Evolutionary conservation across 2,113 vertebrate species (phyloP), one percentile per base, ranked within the genome.

Genomic region (Anguilla japonica): DNA sequence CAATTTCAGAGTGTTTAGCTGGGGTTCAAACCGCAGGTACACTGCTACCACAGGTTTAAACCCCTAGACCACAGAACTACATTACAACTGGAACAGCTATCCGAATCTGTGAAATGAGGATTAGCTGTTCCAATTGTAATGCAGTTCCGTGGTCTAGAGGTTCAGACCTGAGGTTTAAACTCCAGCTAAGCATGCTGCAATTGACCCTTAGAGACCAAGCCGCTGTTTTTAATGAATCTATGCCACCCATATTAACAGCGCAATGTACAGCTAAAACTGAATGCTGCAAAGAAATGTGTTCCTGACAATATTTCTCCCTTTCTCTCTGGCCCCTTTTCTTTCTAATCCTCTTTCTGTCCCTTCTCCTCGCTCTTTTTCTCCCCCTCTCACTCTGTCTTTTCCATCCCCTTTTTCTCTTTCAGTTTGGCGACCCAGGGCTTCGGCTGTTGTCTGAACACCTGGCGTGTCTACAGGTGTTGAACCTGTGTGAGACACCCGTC

Each of bases 401-500:
- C 13, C 50, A 14, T 46, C 57, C 40, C 40, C 29, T 20, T 4
- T 14, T 11, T 16, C n/a, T 78, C 63, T 29, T n/a, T 18, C 53
- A 99, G 98, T 99, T 99, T 0, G 98, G 98, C 82, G 98, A 99
- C 11, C 96, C 98, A 0, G 98, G 98, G 84, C 91, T 99, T 91
- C 96, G 98, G 95, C 96, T 99, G 90, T 93, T 99, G 83, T 99
- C 98, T 0, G 98, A 99, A 90, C 98, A 99, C 92, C 96, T 99
- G 95, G 98, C 97, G 41, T 98, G 97, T 93, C 96, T 99, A 87
- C 98, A 99, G 95, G 98, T 99, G 90, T 95, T 99, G 91, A 99
- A 99, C 95, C 95, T 99, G 92, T 99, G 98, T 50, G 98, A 99
- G 95, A 99, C 98, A 0, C 98, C 98, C 0, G 98, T 99, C 81